phyloP scores from a whole-genome alignment of 2,888 invertebrate species.

The Brenthis ino region DNA sequence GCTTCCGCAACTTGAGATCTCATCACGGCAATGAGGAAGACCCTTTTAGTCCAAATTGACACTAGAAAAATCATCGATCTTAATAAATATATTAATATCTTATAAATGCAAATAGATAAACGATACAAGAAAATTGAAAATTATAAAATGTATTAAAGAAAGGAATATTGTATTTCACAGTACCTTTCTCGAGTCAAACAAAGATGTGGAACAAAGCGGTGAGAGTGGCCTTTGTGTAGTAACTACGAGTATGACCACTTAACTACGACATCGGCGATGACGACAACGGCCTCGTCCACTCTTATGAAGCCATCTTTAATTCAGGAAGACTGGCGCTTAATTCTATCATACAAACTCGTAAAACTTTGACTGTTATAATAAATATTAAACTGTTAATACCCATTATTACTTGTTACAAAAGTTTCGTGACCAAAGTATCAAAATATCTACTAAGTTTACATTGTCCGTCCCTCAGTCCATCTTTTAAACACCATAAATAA shows the following conservation, averaged over 20 bases:
- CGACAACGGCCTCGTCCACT: conserved; percentile 48
- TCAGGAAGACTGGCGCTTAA: background rate
- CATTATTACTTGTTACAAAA: too few species aligned
- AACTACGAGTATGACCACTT: conserved; percentile 70
- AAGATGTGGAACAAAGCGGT: conserved; percentile 78
- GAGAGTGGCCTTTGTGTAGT: conserved; percentile 76
- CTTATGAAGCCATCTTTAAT: conserved; percentile 28
- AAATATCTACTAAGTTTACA: too few species aligned
- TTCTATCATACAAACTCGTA: background rate
- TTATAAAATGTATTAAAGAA: conserved; percentile 24
- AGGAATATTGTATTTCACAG: conserved; percentile 56
- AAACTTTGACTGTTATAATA: background rate
- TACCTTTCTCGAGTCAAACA: conserved; percentile 72
- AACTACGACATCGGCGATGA: conserved; percentile 67
- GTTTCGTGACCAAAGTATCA: too few species aligned
- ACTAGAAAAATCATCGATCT: conserved; percentile 27
- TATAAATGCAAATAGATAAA: background rate
- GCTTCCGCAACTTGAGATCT: conserved; percentile 69
- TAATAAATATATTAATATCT: background rate
- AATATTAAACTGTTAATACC: background rate
- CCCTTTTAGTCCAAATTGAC: conserved; percentile 53
- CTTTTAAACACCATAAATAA: too few species aligned
- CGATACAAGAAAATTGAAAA: conserved; percentile 9
- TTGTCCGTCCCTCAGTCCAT: too few species aligned
- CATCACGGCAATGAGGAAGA: conserved; percentile 58